These are phyloP conservation scores for Hestina assimilis DNA, from an alignment of 1,140 invertebrate genomes.

Conservation along the genomic window DNA sequence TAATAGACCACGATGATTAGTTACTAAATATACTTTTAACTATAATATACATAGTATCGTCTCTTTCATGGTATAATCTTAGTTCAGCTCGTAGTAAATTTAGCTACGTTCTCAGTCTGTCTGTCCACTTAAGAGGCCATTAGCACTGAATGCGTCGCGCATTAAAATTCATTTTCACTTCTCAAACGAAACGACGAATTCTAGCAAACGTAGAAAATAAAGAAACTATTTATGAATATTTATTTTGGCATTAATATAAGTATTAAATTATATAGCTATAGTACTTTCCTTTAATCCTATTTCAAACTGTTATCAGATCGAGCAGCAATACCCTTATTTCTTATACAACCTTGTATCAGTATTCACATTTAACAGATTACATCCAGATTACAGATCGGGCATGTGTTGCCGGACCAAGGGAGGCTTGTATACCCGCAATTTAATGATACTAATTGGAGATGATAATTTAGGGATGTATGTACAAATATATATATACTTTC, in stretches of 20 bases:
- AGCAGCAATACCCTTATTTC: no score
- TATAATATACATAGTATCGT: neutral
- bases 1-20: no score
- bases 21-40: neutral
- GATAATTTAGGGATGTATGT: no score
- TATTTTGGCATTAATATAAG: neutral
- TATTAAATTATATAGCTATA: neutral
- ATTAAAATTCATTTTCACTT: conserved; percentile 30
- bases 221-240: conserved; percentile 6
- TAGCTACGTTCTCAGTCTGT: conserved; percentile 12
- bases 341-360: no score
- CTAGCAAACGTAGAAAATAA: neutral
- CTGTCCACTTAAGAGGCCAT: conserved; percentile 28
- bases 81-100: conserved; percentile 1
- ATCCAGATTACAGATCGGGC: no score
- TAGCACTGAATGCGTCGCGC: conserved; percentile 27
- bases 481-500: no score
- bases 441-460: no score
- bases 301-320: no score
- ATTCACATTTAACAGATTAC: no score
- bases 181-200: conserved; percentile 11
- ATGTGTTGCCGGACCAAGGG: no score
- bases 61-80: conserved; percentile 16
- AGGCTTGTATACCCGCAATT: no score
- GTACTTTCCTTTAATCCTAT: neutral